Conservation (phyloP, 2,888 invertebrate genomes). For the Invenusta paracnida region DNA sequence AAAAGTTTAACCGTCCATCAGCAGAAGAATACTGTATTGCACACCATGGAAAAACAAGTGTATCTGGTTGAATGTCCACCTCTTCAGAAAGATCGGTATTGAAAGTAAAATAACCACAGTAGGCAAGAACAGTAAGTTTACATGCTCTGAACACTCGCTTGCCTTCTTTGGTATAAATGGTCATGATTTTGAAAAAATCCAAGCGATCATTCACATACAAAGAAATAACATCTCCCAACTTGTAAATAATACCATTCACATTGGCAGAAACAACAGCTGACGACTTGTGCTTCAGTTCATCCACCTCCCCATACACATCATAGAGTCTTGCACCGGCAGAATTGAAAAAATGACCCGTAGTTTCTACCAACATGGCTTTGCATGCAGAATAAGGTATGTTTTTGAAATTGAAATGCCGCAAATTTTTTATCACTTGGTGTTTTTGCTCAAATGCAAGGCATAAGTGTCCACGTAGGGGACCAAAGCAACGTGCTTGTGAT, state of each 20-base stretch:
- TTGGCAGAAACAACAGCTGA: not conserved
- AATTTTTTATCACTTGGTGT: conserved; percentile 25
- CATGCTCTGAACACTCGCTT: not conserved
- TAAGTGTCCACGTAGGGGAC: not conserved
- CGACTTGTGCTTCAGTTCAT: not conserved
- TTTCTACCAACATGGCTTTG: not conserved
- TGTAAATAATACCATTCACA: not conserved
- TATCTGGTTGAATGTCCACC: not conserved
- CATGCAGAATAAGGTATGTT: not conserved
- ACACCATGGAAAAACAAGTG: not conserved
- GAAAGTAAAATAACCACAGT: not conserved
- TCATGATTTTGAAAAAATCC: not conserved
- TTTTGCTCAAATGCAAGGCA: conserved; percentile 22
- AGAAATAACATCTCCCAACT: conserved; percentile 1
- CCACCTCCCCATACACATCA: conserved; percentile 11
- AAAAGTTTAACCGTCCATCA: not conserved
- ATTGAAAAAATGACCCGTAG: conserved; percentile 7
- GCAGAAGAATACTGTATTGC: not conserved
- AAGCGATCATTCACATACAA: not conserved
- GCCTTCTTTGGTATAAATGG: not conserved
- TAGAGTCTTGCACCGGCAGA: not conserved
- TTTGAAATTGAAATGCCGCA: conserved; percentile 11
- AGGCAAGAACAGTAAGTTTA: not conserved
- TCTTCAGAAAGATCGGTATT: not conserved
- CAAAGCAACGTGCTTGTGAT: not conserved